Conservation (phyloP, 2,113 vertebrate species). For the Hiodon alosoides region DNA sequence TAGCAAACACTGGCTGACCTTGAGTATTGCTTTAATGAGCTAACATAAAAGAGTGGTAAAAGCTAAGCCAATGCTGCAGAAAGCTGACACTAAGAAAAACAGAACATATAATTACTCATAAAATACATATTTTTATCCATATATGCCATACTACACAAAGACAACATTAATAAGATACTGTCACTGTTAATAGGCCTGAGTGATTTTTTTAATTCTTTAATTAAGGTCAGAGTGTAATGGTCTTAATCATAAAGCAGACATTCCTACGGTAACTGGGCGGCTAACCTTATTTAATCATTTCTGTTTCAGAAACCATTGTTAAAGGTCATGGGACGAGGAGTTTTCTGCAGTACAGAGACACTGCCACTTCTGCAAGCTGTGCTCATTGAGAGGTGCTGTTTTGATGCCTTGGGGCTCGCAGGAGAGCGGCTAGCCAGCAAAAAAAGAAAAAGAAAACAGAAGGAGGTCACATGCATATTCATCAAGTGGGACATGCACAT, state of each 20-base stretch:
- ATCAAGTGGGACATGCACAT: constrained; percentile 93
- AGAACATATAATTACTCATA: background rate
- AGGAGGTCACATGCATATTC: constrained; percentile 99
- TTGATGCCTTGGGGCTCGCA: constrained; percentile 70
- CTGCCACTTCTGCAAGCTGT: constrained; percentile 81
- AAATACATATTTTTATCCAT: too few relatives aligned
- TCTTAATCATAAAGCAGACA: background rate
- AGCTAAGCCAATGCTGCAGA: constrained; percentile 17
- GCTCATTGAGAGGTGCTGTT: constrained; percentile 89
- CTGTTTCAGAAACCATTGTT: constrained; percentile 57
- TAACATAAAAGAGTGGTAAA: constrained; percentile 70
- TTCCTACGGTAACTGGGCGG: background rate
- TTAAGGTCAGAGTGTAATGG: too few relatives aligned
- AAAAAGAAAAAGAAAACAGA: constrained; percentile 49
- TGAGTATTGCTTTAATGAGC: constrained; percentile 80
- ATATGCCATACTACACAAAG: too few relatives aligned
- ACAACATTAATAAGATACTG: too few relatives aligned
- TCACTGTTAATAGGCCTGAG: too few relatives aligned
- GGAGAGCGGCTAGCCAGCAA: constrained; percentile 77
- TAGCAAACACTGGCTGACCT: constrained; percentile 79
- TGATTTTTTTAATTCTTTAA: too few relatives aligned
- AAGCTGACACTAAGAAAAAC: constrained; percentile 34
- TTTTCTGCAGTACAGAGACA: constrained; percentile 23
- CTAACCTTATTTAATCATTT: constrained; percentile 43
- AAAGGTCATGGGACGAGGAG: constrained; percentile 56